Evolutionary conservation across 2,888 invertebrate species (phyloP).

Genomic region (Ferdinandea cuprea): DNA sequence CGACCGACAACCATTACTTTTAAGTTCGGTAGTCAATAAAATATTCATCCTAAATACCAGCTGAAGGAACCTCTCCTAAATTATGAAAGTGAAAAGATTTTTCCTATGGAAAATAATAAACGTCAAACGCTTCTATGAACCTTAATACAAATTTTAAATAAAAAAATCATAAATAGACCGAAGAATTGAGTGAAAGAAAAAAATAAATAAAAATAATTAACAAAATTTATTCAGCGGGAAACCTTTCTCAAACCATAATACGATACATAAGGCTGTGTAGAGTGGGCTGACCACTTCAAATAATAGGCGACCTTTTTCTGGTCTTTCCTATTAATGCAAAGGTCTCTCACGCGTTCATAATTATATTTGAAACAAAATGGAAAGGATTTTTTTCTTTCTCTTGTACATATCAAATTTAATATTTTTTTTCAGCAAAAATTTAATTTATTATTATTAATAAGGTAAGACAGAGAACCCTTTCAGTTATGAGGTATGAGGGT

Average conservation of each 20-base stretch:
- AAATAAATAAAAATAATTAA: conserved; percentile 56
- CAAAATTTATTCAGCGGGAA: conserved; percentile 52
- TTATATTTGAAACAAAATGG: conserved; percentile 52
- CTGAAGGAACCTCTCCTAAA: background rate
- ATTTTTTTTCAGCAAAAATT: conserved; percentile 23
- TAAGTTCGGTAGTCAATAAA: background rate
- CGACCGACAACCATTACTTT: background rate
- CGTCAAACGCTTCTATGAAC: conserved; percentile 6
- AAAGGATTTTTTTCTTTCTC: conserved; percentile 52
- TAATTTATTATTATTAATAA: conserved; percentile 57
- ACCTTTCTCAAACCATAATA: conserved; percentile 50
- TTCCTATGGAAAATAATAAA: background rate
- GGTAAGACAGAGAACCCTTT: conserved; percentile 35
- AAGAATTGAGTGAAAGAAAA: conserved; percentile 18
- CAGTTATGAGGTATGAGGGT: conserved; percentile 13
- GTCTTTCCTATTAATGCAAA: conserved; percentile 46
- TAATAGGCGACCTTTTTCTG: conserved; percentile 32
- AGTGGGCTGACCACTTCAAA: conserved; percentile 17
- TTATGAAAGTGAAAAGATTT: background rate
- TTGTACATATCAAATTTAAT: conserved; percentile 1
- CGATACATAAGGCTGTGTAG: conserved; percentile 25
- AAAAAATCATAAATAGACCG: conserved; percentile 8
- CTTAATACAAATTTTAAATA: conserved; percentile 5
- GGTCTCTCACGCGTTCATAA: conserved; percentile 50
- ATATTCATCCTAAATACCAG: background rate